Evolutionary conservation across 2,888 invertebrate species (phyloP).

Genomic region (Pammene aurita): DNA sequence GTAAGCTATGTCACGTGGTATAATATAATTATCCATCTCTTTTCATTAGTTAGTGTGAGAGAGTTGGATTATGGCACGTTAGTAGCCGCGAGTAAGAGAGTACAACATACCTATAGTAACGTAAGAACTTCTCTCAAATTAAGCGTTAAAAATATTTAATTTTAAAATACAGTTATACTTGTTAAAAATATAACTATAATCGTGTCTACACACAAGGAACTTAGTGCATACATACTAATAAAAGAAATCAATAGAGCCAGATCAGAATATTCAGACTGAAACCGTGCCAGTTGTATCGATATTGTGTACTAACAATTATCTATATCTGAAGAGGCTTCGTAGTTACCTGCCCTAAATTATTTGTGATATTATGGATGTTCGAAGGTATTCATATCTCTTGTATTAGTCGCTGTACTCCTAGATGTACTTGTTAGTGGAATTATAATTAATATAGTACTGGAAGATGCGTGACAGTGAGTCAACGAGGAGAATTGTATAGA

Average conservation of each 20-base stretch:
- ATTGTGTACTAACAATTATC: constrained; percentile 5
- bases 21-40: neutral
- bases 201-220: neutral
- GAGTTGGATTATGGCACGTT: neutral
- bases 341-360: constrained; percentile 78
- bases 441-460: constrained; percentile 40
- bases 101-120: constrained; percentile 24
- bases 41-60: neutral
- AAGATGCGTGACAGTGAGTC: constrained; percentile 36
- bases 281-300: constrained; percentile 43
- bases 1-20: neutral
- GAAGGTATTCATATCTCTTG: constrained; percentile 7
- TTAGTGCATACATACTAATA: neutral
- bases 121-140: constrained; percentile 6
- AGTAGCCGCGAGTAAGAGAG: constrained; percentile 8
- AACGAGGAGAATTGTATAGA: constrained; percentile 19
- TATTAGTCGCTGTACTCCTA: constrained; percentile 42
- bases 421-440: constrained; percentile 23
- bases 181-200: too few species aligned
- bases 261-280: constrained; percentile 45
- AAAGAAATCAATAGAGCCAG: constrained; percentile 13
- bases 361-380: constrained; percentile 75
- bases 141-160: neutral
- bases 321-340: constrained; percentile 69
- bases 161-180: too few species aligned